Evolutionary conservation across 2,888 invertebrate genomes (phyloP), one percentile per base, ranked within the genome.

Genomic region (Julus scanicus): DNA sequence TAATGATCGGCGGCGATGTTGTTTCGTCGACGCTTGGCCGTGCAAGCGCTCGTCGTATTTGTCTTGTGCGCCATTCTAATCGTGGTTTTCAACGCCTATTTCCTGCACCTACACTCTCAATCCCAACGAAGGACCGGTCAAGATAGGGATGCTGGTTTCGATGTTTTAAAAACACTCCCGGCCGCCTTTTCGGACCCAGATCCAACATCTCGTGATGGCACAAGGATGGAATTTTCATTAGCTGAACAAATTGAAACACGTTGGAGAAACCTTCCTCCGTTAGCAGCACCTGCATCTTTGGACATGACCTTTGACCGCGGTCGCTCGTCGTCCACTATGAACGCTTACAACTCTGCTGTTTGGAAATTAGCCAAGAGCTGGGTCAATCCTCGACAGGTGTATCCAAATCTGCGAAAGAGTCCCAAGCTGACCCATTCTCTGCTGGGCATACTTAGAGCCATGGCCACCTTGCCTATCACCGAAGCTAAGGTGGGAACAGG

Each of bases 401-500:
- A 91, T 89, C 91, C 91, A 8, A 5, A 57, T 5, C 17, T 17
- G 17, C 57, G 57, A 57, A 57, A 49, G 9, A 49, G 13, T 49
- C 91, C 91, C 80, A 86, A 90, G 49, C 91, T 20, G 15, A 29
- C 29, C 40, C 20, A 13, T 15, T 90, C 90, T 44, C 86, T 90
- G 37, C 92, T 92, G 29, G 91, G 90, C 40, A 90, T 92, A 11
- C 89, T 92, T 8, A 89, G 90, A 57, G 91, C 91, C 8, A 90
- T 93, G 90, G 90, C 91, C 11, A 91, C 90, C 17, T 90, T 90
- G n/a, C 90, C 90, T 71, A 92, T 93, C 85, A 89, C 91, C 8
- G 88, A 90, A 71, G 97, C 96, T 11, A 96, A 96, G 92, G 95
- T 97, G 92, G 95, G 96, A 89, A 94, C 94, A 40, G 94, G 95